phyloP scores from a whole-genome alignment of 2,797 vertebrate species.

The Remorina albescens region DNA sequence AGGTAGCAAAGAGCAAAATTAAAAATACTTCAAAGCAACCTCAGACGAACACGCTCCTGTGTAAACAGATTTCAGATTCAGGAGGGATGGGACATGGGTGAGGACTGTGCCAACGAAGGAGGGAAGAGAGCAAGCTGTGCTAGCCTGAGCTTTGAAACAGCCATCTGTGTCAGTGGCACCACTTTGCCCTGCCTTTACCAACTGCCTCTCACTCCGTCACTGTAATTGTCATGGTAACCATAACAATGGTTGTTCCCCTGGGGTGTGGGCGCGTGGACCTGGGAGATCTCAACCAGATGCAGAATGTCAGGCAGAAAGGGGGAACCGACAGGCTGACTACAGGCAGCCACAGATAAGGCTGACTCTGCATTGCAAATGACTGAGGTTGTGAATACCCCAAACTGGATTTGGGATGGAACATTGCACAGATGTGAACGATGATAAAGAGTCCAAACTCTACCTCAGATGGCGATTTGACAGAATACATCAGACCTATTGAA shows the following conservation, averaged over 20 bases:
- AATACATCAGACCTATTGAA: conserved; percentile 45
- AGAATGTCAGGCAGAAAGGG: conserved; percentile 45
- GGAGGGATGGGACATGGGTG: conserved; percentile 5
- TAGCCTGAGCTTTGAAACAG: conserved; percentile 47
- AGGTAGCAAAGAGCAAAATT: conserved; percentile 17
- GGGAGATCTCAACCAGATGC: conserved; percentile 55
- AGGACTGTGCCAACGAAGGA: conserved; percentile 38
- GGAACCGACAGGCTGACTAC: conserved; percentile 32
- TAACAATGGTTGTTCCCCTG: conserved; percentile 67
- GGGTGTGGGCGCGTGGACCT: conserved; percentile 69
- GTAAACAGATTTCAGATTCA: conserved; percentile 23
- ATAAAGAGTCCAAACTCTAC: conserved; percentile 58
- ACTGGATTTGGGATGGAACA: conserved; percentile 19
- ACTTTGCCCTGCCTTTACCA: conserved; percentile 42
- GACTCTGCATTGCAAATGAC: conserved; percentile 79
- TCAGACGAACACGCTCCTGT: conserved; percentile 26
- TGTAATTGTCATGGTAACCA: conserved; percentile 80
- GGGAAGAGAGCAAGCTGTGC: conserved; percentile 55
- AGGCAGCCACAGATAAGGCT: conserved; percentile 86
- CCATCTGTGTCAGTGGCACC: conserved; percentile 74
- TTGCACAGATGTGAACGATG: conserved; percentile 42
- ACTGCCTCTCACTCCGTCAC: conserved; percentile 61
- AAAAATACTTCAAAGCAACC: conserved; percentile 23
- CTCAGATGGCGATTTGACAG: conserved; percentile 31
- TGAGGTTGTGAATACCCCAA: conserved; percentile 47